A percentile compares a stretch with the other conserved stretches of the same genome.
Evolutionary conservation across 1,140 invertebrate genomes (phyloP).

Genomic region (Magallana gigas): DNA sequence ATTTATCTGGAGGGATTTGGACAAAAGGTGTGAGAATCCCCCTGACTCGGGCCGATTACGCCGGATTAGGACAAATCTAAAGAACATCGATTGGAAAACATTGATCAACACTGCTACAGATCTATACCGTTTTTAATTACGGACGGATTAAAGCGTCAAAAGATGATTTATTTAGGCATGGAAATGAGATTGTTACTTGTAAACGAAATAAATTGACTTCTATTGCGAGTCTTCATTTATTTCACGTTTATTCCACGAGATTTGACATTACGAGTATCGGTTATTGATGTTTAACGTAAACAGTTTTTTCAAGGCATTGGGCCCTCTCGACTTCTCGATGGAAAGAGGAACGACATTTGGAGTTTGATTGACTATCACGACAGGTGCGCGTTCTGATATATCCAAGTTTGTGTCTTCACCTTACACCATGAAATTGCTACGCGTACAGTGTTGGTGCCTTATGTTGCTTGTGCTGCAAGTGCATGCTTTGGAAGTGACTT

Average conservation of each 20-base stretch:
- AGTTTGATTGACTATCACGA: neutral
- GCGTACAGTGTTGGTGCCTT: neutral
- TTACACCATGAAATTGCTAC: neutral
- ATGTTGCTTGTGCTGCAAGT: neutral
- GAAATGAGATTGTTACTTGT: constrained; percentile 19
- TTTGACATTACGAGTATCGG: constrained; percentile 3
- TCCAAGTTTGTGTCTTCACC: neutral
- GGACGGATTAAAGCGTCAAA: constrained; percentile 38
- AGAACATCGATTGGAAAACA: constrained; percentile 34
- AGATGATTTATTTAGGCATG: constrained; percentile 38
- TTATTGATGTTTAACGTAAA: constrained; percentile 11
- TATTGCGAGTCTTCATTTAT: neutral
- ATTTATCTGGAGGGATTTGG: constrained; percentile 34
- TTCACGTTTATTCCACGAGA: constrained; percentile 2
- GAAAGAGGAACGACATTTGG: neutral
- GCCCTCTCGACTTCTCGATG: neutral
- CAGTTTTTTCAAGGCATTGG: neutral
- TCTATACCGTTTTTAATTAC: constrained; percentile 37
- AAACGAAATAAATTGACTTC: constrained; percentile 14
- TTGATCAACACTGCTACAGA: constrained; percentile 33
- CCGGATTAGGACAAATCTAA: constrained; percentile 30
- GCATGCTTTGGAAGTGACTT: constrained; percentile 37
- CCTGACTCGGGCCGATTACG: neutral
- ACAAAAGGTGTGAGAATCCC: constrained; percentile 28
- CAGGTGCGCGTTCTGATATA: neutral